Conservation (phyloP, 2,888 invertebrate species). For the Drosophila nigritarsus region DNA sequence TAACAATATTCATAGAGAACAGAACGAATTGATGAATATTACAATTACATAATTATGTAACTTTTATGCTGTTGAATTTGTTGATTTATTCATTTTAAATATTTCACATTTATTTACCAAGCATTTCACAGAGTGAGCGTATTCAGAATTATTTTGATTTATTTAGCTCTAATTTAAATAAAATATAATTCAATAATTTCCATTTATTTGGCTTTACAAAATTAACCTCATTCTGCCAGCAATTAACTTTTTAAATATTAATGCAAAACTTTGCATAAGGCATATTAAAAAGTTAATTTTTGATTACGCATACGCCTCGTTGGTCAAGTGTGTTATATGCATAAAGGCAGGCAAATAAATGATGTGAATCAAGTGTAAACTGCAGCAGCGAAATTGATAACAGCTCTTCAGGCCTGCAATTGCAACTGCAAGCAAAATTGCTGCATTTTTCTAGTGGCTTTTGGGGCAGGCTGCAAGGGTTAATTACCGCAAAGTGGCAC, state of each 20-base stretch:
- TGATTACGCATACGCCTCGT: constrained; percentile 59
- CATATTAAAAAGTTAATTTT: constrained; percentile 31
- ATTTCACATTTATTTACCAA: background rate
- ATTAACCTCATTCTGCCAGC: background rate
- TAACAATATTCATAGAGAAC: background rate
- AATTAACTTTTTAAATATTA: constrained; percentile 10
- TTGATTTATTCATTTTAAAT: background rate
- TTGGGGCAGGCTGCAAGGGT: background rate
- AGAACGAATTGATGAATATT: background rate
- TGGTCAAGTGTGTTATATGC: constrained; percentile 20
- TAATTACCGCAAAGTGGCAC: constrained; percentile 46
- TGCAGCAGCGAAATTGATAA: constrained; percentile 28
- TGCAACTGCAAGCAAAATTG: constrained; percentile 6
- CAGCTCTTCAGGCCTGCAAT: constrained; percentile 1
- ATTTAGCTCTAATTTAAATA: background rate
- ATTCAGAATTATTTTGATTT: background rate
- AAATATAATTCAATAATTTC: background rate
- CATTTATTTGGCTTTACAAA: background rate
- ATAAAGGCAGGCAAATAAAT: constrained; percentile 25
- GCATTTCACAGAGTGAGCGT: background rate
- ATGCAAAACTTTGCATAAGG: constrained; percentile 18
- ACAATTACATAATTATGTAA: background rate
- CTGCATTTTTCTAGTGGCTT: background rate
- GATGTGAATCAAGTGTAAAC: constrained; percentile 40
- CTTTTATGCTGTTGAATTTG: background rate